Evolutionary conservation across 2,797 vertebrate species (phyloP).

Genomic region (Parauchenoglanis ngamensis): DNA sequence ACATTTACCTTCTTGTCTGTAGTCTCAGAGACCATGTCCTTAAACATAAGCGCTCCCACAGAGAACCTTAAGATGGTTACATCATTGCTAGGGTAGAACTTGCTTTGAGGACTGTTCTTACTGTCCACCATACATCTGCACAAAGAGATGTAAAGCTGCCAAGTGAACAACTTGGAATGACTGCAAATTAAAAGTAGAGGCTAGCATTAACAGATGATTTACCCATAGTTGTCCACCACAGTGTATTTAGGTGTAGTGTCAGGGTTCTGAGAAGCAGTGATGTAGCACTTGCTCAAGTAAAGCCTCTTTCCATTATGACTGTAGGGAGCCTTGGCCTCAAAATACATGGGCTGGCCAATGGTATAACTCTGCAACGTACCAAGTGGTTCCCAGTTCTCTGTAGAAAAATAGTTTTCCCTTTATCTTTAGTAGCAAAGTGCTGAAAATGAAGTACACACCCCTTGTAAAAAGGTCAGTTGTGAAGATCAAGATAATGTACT

Average conservation of each 20-base stretch:
- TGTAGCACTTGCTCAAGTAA: constrained; percentile 70
- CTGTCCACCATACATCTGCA: constrained; percentile 73
- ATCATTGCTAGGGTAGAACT: constrained; percentile 56
- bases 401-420: neutral
- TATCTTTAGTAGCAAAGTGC: neutral
- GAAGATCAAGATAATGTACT: neutral
- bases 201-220: neutral
- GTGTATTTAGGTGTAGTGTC: constrained; percentile 50
- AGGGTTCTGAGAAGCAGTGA: constrained; percentile 54
- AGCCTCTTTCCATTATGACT: neutral
- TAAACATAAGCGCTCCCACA: constrained; percentile 64
- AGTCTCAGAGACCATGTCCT: neutral
- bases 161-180: neutral
- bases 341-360: constrained; percentile 67
- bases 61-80: constrained; percentile 59
- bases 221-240: constrained; percentile 72
- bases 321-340: constrained; percentile 56
- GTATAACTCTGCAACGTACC: constrained; percentile 28
- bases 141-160: neutral
- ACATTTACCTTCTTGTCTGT: constrained; percentile 54
- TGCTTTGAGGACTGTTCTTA: constrained; percentile 48
- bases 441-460: neutral
- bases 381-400: constrained; percentile 62
- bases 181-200: neutral
- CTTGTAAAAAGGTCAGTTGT: neutral